These are phyloP conservation scores for Archips xylosteana DNA, from an alignment of 2,888 invertebrate genomes.

Conservation along the genomic window DNA sequence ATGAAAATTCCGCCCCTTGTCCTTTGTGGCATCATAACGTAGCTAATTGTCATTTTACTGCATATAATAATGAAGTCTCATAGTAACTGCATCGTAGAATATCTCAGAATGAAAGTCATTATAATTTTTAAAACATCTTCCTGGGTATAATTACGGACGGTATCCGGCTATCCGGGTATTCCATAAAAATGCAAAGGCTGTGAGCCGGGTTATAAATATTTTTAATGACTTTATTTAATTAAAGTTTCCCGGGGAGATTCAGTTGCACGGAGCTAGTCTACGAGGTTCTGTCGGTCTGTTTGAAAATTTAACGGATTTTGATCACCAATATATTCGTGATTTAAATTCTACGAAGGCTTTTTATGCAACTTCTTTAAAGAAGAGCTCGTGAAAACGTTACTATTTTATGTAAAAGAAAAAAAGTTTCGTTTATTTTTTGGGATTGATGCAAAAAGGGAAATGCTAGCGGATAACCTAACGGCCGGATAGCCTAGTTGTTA, in stretches of 20 bases:
- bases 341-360: too few species aligned
- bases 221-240: constrained; percentile 79
- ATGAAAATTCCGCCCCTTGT: too few species aligned
- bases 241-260: constrained; percentile 61
- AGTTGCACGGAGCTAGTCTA: constrained; percentile 47
- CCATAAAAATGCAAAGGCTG: constrained; percentile 78
- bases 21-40: too few species aligned
- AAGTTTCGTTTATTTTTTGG: too few species aligned
- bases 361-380: too few species aligned
- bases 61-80: neutral
- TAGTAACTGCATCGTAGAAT: constrained; percentile 11
- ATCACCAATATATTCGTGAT: neutral
- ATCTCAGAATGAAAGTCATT: constrained; percentile 18
- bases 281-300: constrained; percentile 25
- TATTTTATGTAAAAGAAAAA: too few species aligned
- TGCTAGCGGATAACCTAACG: too few species aligned
- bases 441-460: too few species aligned
- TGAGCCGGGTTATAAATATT: constrained; percentile 75
- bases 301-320: neutral
- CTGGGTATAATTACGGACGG: constrained; percentile 29
- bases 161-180: constrained; percentile 51
- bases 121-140: constrained; percentile 47
- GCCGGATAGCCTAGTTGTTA: too few species aligned
- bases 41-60: too few species aligned
- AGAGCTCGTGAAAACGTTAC: too few species aligned